Evolutionary conservation across 2,888 invertebrate species (phyloP).

Genomic region (Lepidocyrtinus sp.): DNA sequence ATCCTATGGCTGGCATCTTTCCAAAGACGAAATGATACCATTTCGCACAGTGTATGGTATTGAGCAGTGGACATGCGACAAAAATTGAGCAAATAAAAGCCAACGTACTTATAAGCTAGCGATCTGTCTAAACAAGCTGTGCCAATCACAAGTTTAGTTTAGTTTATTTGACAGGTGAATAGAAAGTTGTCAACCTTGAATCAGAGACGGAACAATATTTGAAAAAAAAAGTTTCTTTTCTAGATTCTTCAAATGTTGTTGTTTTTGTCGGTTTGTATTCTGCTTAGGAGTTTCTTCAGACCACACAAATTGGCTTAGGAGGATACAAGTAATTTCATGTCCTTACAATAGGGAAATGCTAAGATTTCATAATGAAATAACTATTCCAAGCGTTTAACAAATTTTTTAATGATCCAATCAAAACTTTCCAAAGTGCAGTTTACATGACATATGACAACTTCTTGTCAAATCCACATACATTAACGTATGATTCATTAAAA

Average conservation of each 20-base stretch:
- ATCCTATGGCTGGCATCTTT: background rate
- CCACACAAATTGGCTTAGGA: too few relatives aligned
- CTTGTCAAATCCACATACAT: background rate
- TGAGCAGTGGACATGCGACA: background rate
- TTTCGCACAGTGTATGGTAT: background rate
- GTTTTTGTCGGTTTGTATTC: too few relatives aligned
- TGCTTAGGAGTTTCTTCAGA: background rate
- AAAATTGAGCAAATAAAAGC: background rate
- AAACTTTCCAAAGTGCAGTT: background rate
- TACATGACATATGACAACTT: background rate
- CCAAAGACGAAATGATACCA: conserved; percentile 1
- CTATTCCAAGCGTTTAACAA: background rate
- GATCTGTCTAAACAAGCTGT: conserved; percentile 17
- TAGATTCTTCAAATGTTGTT: background rate
- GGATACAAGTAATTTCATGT: too few relatives aligned
- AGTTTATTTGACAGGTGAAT: conserved; percentile 46
- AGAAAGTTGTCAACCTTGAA: conserved; percentile 61
- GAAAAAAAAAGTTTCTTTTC: background rate
- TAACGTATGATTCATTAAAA: background rate
- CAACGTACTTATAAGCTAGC: background rate
- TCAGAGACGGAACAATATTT: conserved; percentile 18
- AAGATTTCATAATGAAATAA: too few relatives aligned
- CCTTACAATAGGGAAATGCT: too few relatives aligned
- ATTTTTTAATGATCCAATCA: background rate
- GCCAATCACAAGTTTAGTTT: conserved; percentile 39